These are phyloP conservation scores for Tanytarsus gracilentus DNA, from an alignment of 2,888 invertebrate species.

Conservation along the genomic window DNA sequence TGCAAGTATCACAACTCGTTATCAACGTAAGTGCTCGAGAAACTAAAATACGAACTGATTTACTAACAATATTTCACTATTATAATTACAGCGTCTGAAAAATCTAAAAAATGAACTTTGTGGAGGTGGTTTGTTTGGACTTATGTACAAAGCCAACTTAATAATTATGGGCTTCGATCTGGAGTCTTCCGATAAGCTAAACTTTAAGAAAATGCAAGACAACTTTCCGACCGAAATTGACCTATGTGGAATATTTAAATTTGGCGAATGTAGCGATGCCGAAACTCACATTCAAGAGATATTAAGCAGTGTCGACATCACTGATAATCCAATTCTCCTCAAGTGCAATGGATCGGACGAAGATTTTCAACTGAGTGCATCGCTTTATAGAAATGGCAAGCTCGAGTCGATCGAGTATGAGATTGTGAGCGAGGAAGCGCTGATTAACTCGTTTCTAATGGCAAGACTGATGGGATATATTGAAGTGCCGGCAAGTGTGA, in stretches of 20 bases:
- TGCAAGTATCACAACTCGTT: constrained; percentile 62
- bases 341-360: constrained; percentile 47
- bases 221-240: constrained; percentile 69
- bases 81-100: constrained; percentile 53
- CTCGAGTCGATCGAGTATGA: constrained; percentile 58
- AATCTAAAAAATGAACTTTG: constrained; percentile 52
- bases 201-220: constrained; percentile 48
- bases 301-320: constrained; percentile 61
- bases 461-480: constrained; percentile 58
- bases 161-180: constrained; percentile 60
- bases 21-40: constrained; percentile 51
- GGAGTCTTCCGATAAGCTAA: constrained; percentile 48
- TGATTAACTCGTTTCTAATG: constrained; percentile 62
- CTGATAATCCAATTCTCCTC: constrained; percentile 67
- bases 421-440: constrained; percentile 51
- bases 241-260: constrained; percentile 63
- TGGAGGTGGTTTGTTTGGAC: constrained; percentile 61
- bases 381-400: constrained; percentile 62
- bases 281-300: constrained; percentile 55
- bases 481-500: constrained; percentile 54
- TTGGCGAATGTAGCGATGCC: constrained; percentile 51
- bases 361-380: constrained; percentile 52
- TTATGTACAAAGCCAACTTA: constrained; percentile 61
- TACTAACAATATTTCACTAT: constrained; percentile 16
- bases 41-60: neutral